phyloP scores from a whole-genome alignment of 1,140 invertebrate species.

The Littorina saxatilis region DNA sequence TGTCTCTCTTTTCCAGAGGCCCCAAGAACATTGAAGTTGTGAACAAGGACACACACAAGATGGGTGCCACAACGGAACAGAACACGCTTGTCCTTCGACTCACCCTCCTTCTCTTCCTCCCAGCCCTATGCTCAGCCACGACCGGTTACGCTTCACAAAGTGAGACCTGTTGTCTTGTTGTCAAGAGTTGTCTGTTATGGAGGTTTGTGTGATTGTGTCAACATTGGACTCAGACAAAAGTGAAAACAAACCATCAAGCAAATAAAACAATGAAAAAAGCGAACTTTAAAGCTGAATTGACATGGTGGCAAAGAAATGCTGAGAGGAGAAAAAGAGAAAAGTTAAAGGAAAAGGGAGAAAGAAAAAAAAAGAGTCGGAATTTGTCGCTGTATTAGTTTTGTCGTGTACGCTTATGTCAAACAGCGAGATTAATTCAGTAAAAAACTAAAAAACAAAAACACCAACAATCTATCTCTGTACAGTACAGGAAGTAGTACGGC shows the following conservation, averaged over 20 bases:
- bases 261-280: too few relatives aligned
- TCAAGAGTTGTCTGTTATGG: neutral
- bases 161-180: neutral
- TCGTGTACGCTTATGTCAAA: too few relatives aligned
- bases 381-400: too few relatives aligned
- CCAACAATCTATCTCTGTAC: too few relatives aligned
- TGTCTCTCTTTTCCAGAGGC: neutral
- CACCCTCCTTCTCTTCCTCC: neutral
- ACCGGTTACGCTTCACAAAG: conserved; percentile 10
- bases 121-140: neutral
- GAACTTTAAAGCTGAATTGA: neutral
- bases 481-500: too few relatives aligned
- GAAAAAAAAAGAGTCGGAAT: too few relatives aligned
- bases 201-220: too few relatives aligned
- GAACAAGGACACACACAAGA: neutral
- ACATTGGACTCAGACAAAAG: too few relatives aligned
- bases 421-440: too few relatives aligned
- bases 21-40: neutral
- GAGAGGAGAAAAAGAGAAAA: neutral
- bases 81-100: neutral
- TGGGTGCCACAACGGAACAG: neutral
- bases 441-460: too few relatives aligned
- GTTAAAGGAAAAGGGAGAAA: too few relatives aligned
- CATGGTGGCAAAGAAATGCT: neutral
- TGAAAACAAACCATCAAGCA: too few relatives aligned